Percentiles rank a stretch among this genome's conserved stretches.
Evolutionary conservation across 2,888 invertebrate species (phyloP).

Genomic region (Hypomecis punctinalis): DNA sequence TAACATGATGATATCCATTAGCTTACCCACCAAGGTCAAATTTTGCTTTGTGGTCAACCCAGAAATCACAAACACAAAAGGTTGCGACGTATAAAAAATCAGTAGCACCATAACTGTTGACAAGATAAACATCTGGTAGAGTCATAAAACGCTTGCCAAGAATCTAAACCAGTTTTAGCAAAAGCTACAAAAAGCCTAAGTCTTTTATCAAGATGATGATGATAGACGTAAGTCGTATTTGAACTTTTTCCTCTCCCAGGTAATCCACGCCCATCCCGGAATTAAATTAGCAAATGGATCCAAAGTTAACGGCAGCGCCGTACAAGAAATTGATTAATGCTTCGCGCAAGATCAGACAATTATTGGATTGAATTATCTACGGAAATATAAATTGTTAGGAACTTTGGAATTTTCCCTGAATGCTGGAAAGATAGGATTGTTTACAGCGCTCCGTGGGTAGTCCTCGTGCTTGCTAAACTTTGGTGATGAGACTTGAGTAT

Average conservation of each 20-base stretch:
- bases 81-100: too few relatives aligned
- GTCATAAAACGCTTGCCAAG: too few relatives aligned
- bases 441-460: neutral
- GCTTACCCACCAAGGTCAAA: too few relatives aligned
- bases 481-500: neutral
- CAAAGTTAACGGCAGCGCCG: conserved; percentile 71
- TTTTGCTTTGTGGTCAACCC: too few relatives aligned
- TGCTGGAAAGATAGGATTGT: conserved; percentile 20
- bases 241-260: conserved; percentile 6
- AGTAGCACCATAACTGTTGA: too few relatives aligned
- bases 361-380: conserved; percentile 72
- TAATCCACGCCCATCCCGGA: conserved; percentile 56
- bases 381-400: conserved; percentile 41
- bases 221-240: neutral
- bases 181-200: too few relatives aligned
- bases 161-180: too few relatives aligned
- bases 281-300: conserved; percentile 77
- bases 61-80: too few relatives aligned
- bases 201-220: too few relatives aligned
- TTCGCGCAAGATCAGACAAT: conserved; percentile 71
- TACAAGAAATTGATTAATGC: conserved; percentile 80
- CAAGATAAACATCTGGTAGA: too few relatives aligned
- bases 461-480: neutral
- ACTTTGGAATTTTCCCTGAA: conserved; percentile 35
- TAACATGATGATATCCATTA: too few relatives aligned